These are phyloP conservation scores for Chanos chanos DNA, from an alignment of 2,797 vertebrate species.

Conservation along the genomic window DNA sequence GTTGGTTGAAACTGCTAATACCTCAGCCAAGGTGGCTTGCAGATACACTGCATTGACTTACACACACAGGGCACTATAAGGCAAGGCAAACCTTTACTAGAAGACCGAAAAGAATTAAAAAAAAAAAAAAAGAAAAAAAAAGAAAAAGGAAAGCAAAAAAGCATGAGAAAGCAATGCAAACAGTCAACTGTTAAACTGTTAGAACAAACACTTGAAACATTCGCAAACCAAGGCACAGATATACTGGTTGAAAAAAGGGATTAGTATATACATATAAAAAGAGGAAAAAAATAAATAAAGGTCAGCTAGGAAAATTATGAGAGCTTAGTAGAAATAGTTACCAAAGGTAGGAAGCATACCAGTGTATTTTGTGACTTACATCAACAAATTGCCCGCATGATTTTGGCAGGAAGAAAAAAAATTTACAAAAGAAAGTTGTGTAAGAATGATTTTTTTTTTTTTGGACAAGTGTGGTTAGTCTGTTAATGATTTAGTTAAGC, in stretches of 20 bases:
- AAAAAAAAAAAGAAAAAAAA: conserved; percentile 47
- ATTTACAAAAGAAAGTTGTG: conserved; percentile 99
- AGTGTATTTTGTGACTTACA: conserved; percentile 98
- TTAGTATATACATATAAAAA: conserved; percentile 70
- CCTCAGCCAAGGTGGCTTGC: conserved; percentile 67
- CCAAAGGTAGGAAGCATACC: conserved; percentile 85
- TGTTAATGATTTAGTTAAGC: conserved; percentile 58
- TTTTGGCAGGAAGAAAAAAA: conserved; percentile 99
- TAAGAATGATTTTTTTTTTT: conserved; percentile 99
- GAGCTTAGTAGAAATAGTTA: conserved; percentile 71
- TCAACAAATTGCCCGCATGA: conserved; percentile 99
- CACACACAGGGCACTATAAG: conserved; percentile 72
- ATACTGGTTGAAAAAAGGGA: conserved; percentile 74
- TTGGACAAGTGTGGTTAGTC: conserved; percentile 91
- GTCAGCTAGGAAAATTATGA: conserved; percentile 69
- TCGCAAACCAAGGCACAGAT: conserved; percentile 77
- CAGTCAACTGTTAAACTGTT: conserved; percentile 53
- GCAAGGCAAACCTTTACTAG: conserved; percentile 71
- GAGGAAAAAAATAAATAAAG: too few relatives aligned
- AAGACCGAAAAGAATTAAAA: conserved; percentile 47
- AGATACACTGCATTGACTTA: conserved; percentile 70
- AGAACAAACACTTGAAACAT: conserved; percentile 74
- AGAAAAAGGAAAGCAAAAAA: conserved; percentile 46
- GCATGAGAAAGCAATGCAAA: conserved; percentile 68
- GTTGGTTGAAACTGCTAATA: conserved; percentile 65